Percentiles rank a stretch among this genome's conserved stretches.
phyloP scores from a whole-genome alignment of 2,888 invertebrate genomes.

The Andrena fulva region DNA sequence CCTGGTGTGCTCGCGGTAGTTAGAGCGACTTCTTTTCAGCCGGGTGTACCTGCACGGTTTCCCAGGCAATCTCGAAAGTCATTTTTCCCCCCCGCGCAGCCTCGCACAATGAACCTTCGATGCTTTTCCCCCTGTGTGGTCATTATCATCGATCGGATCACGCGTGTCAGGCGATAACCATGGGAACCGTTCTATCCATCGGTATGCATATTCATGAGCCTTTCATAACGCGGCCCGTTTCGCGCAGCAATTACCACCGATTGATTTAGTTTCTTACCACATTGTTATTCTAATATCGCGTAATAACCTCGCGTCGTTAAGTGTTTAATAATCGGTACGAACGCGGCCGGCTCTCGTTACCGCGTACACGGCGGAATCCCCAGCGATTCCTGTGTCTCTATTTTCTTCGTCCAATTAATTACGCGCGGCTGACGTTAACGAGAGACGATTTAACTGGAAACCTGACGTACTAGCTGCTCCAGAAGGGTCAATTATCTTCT shows the following conservation, averaged over 20 bases:
- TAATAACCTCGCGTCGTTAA: slow-evolving; percentile 28
- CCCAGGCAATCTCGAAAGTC: slow-evolving; percentile 10
- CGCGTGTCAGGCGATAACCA: slow-evolving; percentile 18
- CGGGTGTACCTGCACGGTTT: neutral
- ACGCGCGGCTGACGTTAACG: neutral
- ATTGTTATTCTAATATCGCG: slow-evolving; percentile 39
- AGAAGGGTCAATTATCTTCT: neutral
- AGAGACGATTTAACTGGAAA: slow-evolving; percentile 1
- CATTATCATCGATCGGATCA: slow-evolving; percentile 48
- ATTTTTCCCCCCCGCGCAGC: neutral
- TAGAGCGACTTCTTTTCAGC: neutral
- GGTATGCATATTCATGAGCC: slow-evolving; percentile 28
- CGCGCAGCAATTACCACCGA: slow-evolving; percentile 29
- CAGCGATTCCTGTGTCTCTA: slow-evolving; percentile 4
- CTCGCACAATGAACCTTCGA: slow-evolving; percentile 20
- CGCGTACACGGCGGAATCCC: neutral
- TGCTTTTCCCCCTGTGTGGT: slow-evolving; percentile 8
- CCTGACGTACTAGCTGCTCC: neutral
- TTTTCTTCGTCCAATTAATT: slow-evolving; percentile 14
- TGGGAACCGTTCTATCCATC: slow-evolving; percentile 26
- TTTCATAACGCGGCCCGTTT: slow-evolving; percentile 21
- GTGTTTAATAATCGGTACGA: slow-evolving; percentile 38
- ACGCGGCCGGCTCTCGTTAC: slow-evolving; percentile 16
- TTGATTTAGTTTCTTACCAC: slow-evolving; percentile 44
- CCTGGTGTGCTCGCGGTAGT: neutral